These are phyloP conservation scores for Apodemia duryi DNA, from an alignment of 2,888 invertebrate species.

Conservation along the genomic window DNA sequence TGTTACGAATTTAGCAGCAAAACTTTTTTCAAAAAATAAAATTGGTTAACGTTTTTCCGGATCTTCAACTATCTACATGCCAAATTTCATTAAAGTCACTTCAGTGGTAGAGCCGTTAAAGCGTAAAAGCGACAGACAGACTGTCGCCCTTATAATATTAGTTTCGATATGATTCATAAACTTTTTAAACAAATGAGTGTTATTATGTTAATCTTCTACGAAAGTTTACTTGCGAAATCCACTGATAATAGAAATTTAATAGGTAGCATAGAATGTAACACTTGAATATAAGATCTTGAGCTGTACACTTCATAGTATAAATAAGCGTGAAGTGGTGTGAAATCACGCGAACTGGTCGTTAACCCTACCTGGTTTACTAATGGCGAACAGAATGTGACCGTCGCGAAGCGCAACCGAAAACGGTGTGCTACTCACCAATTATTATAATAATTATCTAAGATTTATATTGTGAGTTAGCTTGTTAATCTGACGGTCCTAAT, in stretches of 20 bases:
- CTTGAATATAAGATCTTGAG: conserved; percentile 56
- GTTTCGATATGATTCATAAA: neutral
- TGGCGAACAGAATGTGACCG: conserved; percentile 64
- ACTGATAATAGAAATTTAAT: conserved; percentile 70
- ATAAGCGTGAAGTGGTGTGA: conserved; percentile 67
- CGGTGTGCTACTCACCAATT: conserved; percentile 45
- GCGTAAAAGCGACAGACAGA: no score
- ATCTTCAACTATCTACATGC: no score
- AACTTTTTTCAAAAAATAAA: no score
- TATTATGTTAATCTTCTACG: neutral
- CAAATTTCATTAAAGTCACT: no score
- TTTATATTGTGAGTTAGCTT: conserved; percentile 4
- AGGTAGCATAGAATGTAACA: conserved; percentile 55
- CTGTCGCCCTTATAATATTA: no score
- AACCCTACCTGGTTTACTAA: conserved; percentile 62
- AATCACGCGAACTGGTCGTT: conserved; percentile 73
- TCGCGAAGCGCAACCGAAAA: conserved; percentile 44
- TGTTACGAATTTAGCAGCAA: no score
- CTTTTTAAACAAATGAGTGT: neutral
- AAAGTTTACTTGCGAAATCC: conserved; percentile 21
- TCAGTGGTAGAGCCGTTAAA: no score
- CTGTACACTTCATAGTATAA: conserved; percentile 67
- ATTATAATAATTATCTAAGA: conserved; percentile 52
- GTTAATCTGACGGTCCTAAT: neutral
- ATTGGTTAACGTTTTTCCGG: no score